Evolutionary conservation across 2,113 vertebrate genomes (phyloP), one percentile per base, ranked within the genome.

Genomic region (Beaufortia kweichowensis): DNA sequence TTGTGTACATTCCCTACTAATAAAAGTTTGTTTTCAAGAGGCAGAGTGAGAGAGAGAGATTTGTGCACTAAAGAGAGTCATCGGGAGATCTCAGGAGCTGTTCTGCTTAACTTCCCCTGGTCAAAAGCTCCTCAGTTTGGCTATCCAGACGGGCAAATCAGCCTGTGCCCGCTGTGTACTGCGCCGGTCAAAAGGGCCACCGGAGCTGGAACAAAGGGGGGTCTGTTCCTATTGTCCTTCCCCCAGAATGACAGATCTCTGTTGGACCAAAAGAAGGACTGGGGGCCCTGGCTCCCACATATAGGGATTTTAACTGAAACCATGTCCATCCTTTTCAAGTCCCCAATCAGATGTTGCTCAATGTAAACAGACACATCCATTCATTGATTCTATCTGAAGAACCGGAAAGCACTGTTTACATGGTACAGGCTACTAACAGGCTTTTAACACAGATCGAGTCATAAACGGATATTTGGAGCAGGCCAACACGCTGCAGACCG

Each of bases 221-320:
- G 75, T 94, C 94, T 97, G 96, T 98, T 95, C 91, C 91, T 82
- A 94, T 94, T 96, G 94, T 97, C 89, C 88, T 85, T 76, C 84
- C n/a, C 86, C 91, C 86, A 89, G 89, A 92, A 88, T 89, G 89
- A 89, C 92, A 86, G 78, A 79, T 82, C 83, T 84, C 86, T 83
- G 85, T 84, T 86, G 87, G 86, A 83, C 75, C 86, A 21, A 71
- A 28, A 63, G 70, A 74, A 78, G 69, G 81, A 83, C 69, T 39
- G 67, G 75, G 78, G 78, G 83, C 74, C 64, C 80, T 78, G 83
- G 80, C 87, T 87, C 86, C 84, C 81, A 66, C 67, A 82, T 80
- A 77, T 79, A 84, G 78, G 48, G 86, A 87, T 84, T 84, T 76
- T 77, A 85, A 86, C 76, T 81, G 68, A 79, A 88, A 86, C 78